phyloP scores from a whole-genome alignment of 2,797 vertebrate genomes.

The Apogon hyalosoma region DNA sequence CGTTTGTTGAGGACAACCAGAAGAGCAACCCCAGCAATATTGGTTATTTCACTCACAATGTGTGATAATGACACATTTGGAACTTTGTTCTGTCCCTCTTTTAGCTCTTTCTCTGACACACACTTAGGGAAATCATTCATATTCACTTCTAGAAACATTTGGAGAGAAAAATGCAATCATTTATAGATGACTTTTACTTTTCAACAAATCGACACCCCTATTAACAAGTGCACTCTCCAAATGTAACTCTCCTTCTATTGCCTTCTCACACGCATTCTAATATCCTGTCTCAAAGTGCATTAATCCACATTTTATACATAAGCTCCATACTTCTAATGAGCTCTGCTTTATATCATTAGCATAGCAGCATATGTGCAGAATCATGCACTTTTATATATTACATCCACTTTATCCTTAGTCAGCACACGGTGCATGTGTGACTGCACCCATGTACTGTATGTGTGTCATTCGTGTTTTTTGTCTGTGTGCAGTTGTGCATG shows the following conservation, averaged over 20 bases:
- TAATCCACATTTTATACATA: conserved; percentile 31
- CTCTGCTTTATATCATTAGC: conserved; percentile 34
- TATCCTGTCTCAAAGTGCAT: conserved; percentile 7
- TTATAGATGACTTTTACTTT: conserved; percentile 9
- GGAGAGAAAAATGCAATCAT: not conserved
- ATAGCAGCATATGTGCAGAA: conserved; percentile 3
- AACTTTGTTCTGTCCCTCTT: not conserved
- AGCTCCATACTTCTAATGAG: conserved; percentile 35
- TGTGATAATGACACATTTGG: conserved; percentile 21
- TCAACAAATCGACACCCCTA: not conserved
- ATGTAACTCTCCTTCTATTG: too few relatives aligned
- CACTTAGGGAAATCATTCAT: not conserved
- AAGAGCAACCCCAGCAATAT: conserved; percentile 6
- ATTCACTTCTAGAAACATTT: conserved; percentile 1
- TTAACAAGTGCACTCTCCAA: not conserved
- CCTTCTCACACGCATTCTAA: not conserved
- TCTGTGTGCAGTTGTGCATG: conserved; percentile 21
- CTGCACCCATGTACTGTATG: conserved; percentile 7
- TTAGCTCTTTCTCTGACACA: not conserved
- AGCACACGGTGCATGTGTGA: conserved; percentile 11
- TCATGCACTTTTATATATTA: conserved; percentile 11
- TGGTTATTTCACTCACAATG: conserved; percentile 25
- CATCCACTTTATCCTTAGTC: conserved; percentile 7
- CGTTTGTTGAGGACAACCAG: conserved; percentile 4
- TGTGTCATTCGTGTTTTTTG: conserved; percentile 12